These are phyloP conservation scores for Halichoeres trimaculatus DNA, from an alignment of 2,113 vertebrate species.

Conservation along the genomic window DNA sequence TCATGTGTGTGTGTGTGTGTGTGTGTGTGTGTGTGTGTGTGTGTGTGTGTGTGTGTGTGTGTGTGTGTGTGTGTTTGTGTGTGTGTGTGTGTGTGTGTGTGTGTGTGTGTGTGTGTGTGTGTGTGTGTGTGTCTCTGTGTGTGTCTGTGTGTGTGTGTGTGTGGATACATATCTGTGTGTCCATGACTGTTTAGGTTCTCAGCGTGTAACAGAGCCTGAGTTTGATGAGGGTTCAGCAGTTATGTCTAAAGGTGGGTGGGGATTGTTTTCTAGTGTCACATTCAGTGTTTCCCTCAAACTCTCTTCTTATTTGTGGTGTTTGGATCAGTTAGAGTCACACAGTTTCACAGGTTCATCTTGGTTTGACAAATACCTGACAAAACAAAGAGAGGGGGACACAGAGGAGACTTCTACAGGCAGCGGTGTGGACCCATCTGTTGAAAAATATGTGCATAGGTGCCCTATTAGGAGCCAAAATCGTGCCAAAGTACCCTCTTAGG, in stretches of 20 bases:
- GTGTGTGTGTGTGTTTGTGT: slow-evolving; percentile 6
- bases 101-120: slow-evolving; percentile 35
- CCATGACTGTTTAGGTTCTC: slow-evolving; percentile 94
- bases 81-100: slow-evolving; percentile 27
- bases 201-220: slow-evolving; percentile 93
- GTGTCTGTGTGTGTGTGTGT: slow-evolving; percentile 7
- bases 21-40: too few species aligned
- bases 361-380: too few species aligned
- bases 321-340: neutral
- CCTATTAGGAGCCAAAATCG: too few species aligned
- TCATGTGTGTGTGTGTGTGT: slow-evolving; percentile 48
- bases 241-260: slow-evolving; percentile 96
- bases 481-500: too few species aligned
- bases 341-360: neutral
- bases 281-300: slow-evolving; percentile 42
- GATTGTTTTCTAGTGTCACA: slow-evolving; percentile 51
- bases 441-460: too few species aligned
- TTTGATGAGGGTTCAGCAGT: slow-evolving; percentile 95
- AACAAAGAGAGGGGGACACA: neutral
- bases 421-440: too few species aligned
- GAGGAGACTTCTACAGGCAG: neutral
- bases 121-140: slow-evolving; percentile 32
- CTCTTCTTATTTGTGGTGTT: slow-evolving; percentile 45
- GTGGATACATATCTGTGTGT: slow-evolving; percentile 20
- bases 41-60: neutral